A percentile compares a stretch with the other conserved stretches of the same genome.
These are phyloP conservation scores for Drosophila pallidifrons DNA, from an alignment of 1,140 invertebrate genomes.

Conservation along the genomic window DNA sequence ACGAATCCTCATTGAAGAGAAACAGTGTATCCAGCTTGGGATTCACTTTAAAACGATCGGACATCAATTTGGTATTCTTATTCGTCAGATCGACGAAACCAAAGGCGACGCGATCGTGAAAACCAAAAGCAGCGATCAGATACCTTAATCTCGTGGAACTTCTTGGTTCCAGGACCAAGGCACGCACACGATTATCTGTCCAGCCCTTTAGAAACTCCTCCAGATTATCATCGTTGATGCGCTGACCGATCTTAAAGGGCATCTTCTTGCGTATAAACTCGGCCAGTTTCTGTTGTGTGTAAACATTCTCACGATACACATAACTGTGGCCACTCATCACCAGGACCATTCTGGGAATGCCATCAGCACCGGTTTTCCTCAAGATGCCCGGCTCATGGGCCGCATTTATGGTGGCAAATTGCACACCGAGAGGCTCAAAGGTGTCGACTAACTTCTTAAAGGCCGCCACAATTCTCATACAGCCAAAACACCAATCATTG, in stretches of 20 bases:
- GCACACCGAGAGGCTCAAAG: conserved; percentile 89
- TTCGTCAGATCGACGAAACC: conserved; percentile 90
- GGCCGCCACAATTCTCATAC: conserved; percentile 92
- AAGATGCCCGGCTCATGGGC: conserved; percentile 91
- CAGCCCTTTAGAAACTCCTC: conserved; percentile 94
- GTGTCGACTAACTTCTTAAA: conserved; percentile 94
- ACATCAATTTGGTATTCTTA: conserved; percentile 87
- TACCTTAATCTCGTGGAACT: conserved; percentile 92
- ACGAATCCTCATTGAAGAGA: conserved; percentile 95
- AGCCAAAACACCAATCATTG: conserved; percentile 97
- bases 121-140: conserved; percentile 94
- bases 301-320: conserved; percentile 91
- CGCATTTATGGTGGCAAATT: conserved; percentile 92
- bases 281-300: conserved; percentile 91
- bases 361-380: conserved; percentile 91
- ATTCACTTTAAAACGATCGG: conserved; percentile 90
- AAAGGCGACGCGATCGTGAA: conserved; percentile 94
- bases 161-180: conserved; percentile 93
- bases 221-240: conserved; percentile 90
- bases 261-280: conserved; percentile 94
- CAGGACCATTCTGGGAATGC: conserved; percentile 93
- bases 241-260: conserved; percentile 91
- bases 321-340: conserved; percentile 92
- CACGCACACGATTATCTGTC: conserved; percentile 95
- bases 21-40: conserved; percentile 93